Conservation (phyloP, 2,113 vertebrate genomes). For the Urocolius indicus region DNA sequence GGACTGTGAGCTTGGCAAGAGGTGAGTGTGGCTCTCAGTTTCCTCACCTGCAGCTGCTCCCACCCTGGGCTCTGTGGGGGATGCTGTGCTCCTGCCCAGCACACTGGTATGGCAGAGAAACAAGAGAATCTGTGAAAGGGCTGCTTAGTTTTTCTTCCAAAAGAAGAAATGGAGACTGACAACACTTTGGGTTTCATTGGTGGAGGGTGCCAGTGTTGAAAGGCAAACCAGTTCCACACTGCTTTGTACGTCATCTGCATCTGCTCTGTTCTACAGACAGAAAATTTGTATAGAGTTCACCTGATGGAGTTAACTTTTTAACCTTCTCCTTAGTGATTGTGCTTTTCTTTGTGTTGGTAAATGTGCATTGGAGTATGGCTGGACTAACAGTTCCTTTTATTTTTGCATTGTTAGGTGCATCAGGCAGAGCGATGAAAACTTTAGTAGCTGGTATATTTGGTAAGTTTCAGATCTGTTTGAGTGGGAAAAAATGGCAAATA, state of each 20-base stretch:
- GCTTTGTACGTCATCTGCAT: not conserved
- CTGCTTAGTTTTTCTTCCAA: not conserved
- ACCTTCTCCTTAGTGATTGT: accelerated
- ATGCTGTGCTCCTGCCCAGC: not conserved
- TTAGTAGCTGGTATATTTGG: constrained; percentile 74
- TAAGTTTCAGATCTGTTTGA: constrained; percentile 63
- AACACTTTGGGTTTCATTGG: not conserved
- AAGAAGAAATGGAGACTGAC: not conserved
- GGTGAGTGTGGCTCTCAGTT: constrained; percentile 1
- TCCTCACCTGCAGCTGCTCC: not conserved
- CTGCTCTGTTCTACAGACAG: not conserved
- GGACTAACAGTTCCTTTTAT: not conserved
- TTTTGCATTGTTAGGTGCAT: constrained; percentile 57
- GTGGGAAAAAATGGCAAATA: constrained; percentile 8
- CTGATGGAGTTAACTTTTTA: not conserved
- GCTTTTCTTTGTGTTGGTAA: not conserved
- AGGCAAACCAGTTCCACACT: not conserved
- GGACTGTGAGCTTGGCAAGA: constrained; percentile 5
- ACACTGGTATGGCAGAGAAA: not conserved
- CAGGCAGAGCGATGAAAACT: constrained; percentile 19
- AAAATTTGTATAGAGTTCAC: not conserved
- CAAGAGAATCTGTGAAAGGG: not conserved
- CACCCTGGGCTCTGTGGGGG: not conserved
- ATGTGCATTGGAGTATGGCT: accelerated
- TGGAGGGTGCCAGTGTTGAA: not conserved